Base-by-base conservation (phyloP, 2,113 vertebrate genomes). In the Corydoras sp. region DNA sequence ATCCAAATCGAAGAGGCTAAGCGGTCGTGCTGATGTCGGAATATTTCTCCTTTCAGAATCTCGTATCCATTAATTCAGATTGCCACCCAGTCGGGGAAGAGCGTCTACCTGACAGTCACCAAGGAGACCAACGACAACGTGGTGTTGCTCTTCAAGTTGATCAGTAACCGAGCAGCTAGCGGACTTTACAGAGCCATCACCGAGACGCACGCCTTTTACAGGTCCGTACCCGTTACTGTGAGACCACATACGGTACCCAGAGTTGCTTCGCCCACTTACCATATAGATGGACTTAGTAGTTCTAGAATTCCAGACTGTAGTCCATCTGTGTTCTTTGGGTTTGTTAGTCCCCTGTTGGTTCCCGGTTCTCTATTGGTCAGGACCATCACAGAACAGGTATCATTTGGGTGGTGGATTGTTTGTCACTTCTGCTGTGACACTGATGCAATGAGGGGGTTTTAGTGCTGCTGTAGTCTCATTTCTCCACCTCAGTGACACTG, bases 41-140 rank as follows among this genome's bases (percentile, higher is more conserved):
- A 6, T 11, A 31, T 54, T 60, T 61, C 11, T 71, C 4, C 11
- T 62, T 24, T 50, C 61, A 89, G 96, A 81, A 91, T 99, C 71
- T 92, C 93, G 56, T 99, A 98, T 76, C 95, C 96, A n/a, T 86
- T 98, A 80, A 95, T 99, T 76, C 97, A 99, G 81, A 98, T 98
- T 81, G 97, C 97, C 82, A 99, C 97, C 9, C 97, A 99, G 80
- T 98, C 97, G 2, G 95, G 95, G 61, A 99, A 99, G 86, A 98
- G 92, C 0, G 97, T 99, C 1, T 98, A 96, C 78, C 80, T 99
- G 84, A 98, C 96, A 0, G 87, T 99, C 53, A 97, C 92, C 79
- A 97, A 95, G 90, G 96, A 98, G 74, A 93, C 91, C 5, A 92
- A 90, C 11, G 95, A 96, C 81, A 98, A 92, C 3, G 90, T 94